Evolutionary conservation across 2,797 vertebrate genomes (phyloP).

Genomic region (Micropoecilia bifurca): DNA sequence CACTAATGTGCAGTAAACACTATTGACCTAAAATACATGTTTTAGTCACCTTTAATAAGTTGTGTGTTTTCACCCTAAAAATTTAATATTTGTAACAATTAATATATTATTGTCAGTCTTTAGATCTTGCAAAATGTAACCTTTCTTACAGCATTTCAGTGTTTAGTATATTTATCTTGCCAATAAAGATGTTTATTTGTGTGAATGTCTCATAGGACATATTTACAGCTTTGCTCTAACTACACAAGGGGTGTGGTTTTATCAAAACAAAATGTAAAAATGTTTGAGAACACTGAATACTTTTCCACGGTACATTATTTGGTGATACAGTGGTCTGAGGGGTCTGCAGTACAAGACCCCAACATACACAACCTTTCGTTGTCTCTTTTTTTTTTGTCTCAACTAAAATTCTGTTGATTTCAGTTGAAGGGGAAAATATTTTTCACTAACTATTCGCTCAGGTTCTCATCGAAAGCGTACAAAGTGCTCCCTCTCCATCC

Average conservation of each 20-base stretch:
- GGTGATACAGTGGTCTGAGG: neutral
- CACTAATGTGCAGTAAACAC: constrained; percentile 3
- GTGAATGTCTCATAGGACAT: neutral
- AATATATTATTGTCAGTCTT: constrained; percentile 9
- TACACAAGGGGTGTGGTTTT: neutral
- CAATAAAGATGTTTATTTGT: neutral
- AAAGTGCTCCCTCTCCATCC: constrained; percentile 23
- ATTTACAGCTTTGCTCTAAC: neutral
- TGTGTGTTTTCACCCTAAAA: constrained; percentile 5
- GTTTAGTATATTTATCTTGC: neutral
- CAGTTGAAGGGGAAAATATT: neutral
- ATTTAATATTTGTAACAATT: neutral
- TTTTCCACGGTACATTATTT: neutral
- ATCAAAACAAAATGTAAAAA: neutral
- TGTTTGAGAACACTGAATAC: neutral
- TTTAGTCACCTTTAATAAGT: neutral
- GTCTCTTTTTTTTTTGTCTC: neutral
- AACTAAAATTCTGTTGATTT: neutral
- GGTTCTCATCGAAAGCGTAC: neutral
- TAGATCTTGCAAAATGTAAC: constrained; percentile 13
- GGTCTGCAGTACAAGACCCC: neutral
- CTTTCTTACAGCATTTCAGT: constrained; percentile 4
- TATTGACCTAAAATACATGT: constrained; percentile 12
- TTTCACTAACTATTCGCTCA: neutral
- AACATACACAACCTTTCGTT: neutral